Base-by-base conservation (phyloP, 2,888 invertebrate species). In the Aporophyla lueneburgensis region DNA sequence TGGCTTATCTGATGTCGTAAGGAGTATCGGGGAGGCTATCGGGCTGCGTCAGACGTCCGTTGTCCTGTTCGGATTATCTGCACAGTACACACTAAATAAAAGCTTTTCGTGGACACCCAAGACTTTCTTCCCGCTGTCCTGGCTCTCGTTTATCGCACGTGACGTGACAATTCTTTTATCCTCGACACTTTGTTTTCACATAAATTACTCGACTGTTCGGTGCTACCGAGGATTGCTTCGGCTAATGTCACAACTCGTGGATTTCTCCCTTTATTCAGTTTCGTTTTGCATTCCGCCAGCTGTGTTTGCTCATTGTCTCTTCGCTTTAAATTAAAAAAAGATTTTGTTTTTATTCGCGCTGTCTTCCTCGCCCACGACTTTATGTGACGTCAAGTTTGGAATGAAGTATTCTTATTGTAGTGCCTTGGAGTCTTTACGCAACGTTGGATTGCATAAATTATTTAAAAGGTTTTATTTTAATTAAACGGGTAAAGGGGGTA, bases 271-370 rank as follows among this genome's bases (percentile, higher is more conserved):
- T 92, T 92, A 91, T 92, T 92, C 89, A 86, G 87, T 86, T 91
- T 95, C 93, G 93, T 96, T 96, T 96, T 96, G 95, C 96, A 96
- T 96, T 96, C 96, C 93, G 85, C 93, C 95, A 95, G 93, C 95
- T 95, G 95, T 94, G 95, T 95, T 96, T 95, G 95, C 93, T 96
- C 96, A 96, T 96, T 96, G 96, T 96, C 95, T 95, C 94, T 92
- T 92, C 91, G 92, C 87, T 93, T 96, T 94, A 94, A 95, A 94
- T 94, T 93, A 93, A 95, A 95, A 95, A 94, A 94, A 93, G 90
- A 91, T 91, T 93, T 91, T 90, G 91, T 93, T 95, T 95, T 95
- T 94, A 93, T 94, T 93, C 89, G 89, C 91, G 89, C 91, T 92
- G 94, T 95, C 94, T 92, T 92, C 91, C 89, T 95, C 93, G 93